Evolutionary conservation across 2,797 vertebrate genomes (phyloP), one percentile per base, ranked within the genome.

Genomic region (Columba guinea): DNA sequence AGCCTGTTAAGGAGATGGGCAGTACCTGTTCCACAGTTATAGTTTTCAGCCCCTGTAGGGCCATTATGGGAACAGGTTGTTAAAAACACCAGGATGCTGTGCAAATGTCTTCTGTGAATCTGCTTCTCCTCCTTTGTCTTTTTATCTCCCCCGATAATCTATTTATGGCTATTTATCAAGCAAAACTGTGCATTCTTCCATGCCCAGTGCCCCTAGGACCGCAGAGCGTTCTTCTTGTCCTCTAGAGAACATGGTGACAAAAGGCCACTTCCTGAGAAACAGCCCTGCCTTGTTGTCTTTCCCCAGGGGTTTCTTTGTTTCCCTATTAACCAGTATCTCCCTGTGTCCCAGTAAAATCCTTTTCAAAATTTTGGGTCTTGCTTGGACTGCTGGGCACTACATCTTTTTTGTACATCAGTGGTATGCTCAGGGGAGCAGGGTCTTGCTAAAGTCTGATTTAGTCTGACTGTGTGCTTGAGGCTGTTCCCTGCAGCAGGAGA

Each of bases 131-230:
- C 17, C 35, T 82, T 56, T 67, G 12, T 52, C 13, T 53, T 77
- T 87, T 90, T 88, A 17, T 89, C 14, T 30, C 28, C 18, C 73
- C 39, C 22, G 8, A 5, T 60, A 83, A 90, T 74, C 24, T 39
- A 32, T 75, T 88, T 86, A 91, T 82, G 58, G 70, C 69, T 84
- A 19, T 78, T 93, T 93, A 84, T 68, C 70, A 69, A 81, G 44
- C 48, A 93, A 55, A 93, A 56, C 52, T 22, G 35, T 76, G 73
- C 58, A 55, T 93, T 95, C 20, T 86, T 90, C 24, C 82, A 60
- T 53, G 53, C 37, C 56, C 53, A 5, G 11, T 74, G 68, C 48
- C 46, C 48, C 18, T 52, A 44, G 8, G 63, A 52, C 23, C 55
- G 82, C n/a, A 63, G 41, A 89, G 14, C 34, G n/a, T 91, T 94